Base-by-base conservation (phyloP, 2,888 invertebrate genomes). In the Pyrochroa serraticornis region DNA sequence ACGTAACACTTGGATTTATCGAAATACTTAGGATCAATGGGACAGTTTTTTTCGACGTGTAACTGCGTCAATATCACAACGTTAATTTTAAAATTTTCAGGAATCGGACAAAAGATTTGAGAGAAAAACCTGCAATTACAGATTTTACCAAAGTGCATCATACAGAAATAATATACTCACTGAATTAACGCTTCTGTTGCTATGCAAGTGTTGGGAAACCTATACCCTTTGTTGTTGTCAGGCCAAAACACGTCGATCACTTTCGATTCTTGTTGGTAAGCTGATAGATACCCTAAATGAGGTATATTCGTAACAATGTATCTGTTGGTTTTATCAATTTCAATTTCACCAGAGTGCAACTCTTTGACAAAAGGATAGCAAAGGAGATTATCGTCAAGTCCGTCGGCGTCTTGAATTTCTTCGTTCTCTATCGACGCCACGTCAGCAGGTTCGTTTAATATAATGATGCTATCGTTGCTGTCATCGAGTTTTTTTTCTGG, bases 251-350 rank as follows among this genome's bases (percentile, higher is more conserved):
- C 69, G 22, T 74, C 73, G 14, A 75, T 63, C 10, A 51, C 51
- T 38, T 63, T 54, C 5, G 58, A 56, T 33, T 62, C 48, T 39
- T 60, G 58, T 55, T 66, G 65, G 37, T 54, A 62, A 14, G 74
- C 75, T 1, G 68, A 71, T 12, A 75, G 60, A 58, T 74, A 75
- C 6, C 75, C 75, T 49, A 75, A 71, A 53, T 70, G 59, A 1
- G 74, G 74, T 30, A 75, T 72, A 55, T 74, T 75, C 0, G 73
- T 73, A 12, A 72, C 60, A 32, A 75, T 65, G 46, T 65, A 75
- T 38, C 71, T 62, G 58, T 71, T 72, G 22, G 65, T n/a, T 13
- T 8, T 22, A 8, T 37, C 38, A 8, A 12, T 7, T n/a, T 37
- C n/a, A 1, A 49, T 2, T 10, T 52, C 50, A 10, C 46, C 9